Evolutionary conservation across 1,140 invertebrate species (phyloP), one percentile per base, ranked within the genome.

Genomic region (Adoxophyes honmai): DNA sequence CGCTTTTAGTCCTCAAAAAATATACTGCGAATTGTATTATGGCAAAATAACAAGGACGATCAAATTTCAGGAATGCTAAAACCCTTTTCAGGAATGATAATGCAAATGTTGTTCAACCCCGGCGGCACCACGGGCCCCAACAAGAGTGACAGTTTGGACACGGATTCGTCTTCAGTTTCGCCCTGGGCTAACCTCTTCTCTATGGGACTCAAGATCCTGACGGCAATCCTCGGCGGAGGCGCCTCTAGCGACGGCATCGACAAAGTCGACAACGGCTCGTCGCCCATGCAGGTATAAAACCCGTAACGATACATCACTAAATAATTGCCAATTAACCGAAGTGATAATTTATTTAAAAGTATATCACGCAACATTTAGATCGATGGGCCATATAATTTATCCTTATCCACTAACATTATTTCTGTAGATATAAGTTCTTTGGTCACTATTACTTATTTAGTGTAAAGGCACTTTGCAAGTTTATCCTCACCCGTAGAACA

Each of bases 101-200:
- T 97, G 93, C 95, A 96, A 82, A 94, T 97, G 93, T 89, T 97
- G 64, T 93, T 97, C 75, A 94, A 93, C 68, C 90, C 79, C 64
- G 91, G 75, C 55, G 90, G 80, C 55, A 90, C 89, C 14, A 90
- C 91, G 14, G 93, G 94, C 3, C 95, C 95, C 3, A 96, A 93
- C 70, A 97, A 96, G 82, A 96, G 95, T 44, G 95, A 95, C 67
- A 92, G 92, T 75, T 79, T 94, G 6, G 93, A 94, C 59, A 90
- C 91, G 21, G 92, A 93, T 42, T 91, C 92, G 0, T 90, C 92
- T 0, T 91, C 93, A 4, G 90, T 93, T 6, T 95, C 95, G 13
- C 94, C 95, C 3, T 96, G 95, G 95, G 92, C 95, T n/a, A 95
- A 96, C 79, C 87, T 96, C 0, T 86, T 97, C n/a, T 93, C 95